Base-by-base conservation (phyloP, 2,888 invertebrate species). In the Tenthredo livida region DNA sequence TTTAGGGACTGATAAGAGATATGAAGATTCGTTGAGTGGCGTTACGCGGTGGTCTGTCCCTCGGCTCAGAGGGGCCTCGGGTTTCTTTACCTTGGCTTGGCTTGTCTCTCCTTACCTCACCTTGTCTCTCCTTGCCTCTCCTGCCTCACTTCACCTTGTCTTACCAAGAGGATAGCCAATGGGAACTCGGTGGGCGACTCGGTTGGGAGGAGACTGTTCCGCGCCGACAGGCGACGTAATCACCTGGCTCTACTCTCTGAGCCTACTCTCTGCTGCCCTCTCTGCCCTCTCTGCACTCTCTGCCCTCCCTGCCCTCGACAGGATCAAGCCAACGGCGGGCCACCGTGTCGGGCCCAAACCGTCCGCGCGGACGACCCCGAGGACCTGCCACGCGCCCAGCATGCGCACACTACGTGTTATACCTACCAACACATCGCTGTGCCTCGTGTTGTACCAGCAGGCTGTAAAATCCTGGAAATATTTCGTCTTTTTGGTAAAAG, bases 201-300 rank as follows among this genome's bases (percentile, higher is more conserved):
- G 91, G 91, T 91, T 92, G 92, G 92, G 92, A 92, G 92, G 92
- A 92, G 92, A 92, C 92, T 92, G 92, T 92, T 92, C 92, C 91
- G 91, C 92, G 91, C 91, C 92, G 92, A 92, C 92, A 91, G 90
- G 88, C 92, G 92, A 92, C 91, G 92, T 92, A 92, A 92, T 92
- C 92, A 92, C 92, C 92, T 92, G 92, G 90, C 90, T 92, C 91
- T 89, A 91, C 88, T 89, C 88, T 88, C 89, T 88, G 89, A 87
- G 85, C 86, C 85, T 86, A 84, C 87, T 86, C 85, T 86, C 84
- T 86, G 86, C 86, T 86, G 85, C 85, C 83, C 37, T 82, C 85
- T 61, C 84, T 85, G 84, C 87, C 86, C 73, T 77, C 78, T 85
- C 84, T 85, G 65, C 86, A 83, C 87, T 87, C 82, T 84, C 75